Evolutionary conservation across 1,140 invertebrate genomes (phyloP), one percentile per base, ranked within the genome.

Genomic region (Lepidurus couesii): DNA sequence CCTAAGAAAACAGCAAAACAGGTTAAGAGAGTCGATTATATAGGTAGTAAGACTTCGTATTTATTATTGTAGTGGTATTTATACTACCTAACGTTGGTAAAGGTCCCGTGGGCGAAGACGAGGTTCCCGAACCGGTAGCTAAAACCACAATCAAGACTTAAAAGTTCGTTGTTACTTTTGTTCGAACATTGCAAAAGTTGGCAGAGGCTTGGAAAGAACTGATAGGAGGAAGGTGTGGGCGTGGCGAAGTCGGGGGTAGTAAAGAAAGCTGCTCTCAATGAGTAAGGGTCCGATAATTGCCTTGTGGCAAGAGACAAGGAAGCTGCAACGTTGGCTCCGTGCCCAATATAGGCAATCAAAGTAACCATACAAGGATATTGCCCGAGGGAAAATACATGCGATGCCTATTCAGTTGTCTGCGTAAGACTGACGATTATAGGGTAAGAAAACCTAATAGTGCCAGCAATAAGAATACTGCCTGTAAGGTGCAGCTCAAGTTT

Each of bases 181-280:
- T 65, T 65, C 21, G 53, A 65, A 65, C 53, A 65, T 65, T 9
- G 53, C 53, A 4, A 16, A 65, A 65, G 53, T 65, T 65, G 53
- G 53, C 53, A 16, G 16, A 65, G 53, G 53, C 1, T 65, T 11
- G 1, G 53, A 47, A 21, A 13, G 53, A 65, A 65, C 53, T 34
- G 34, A 34, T 34, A 34, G 34, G 34, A 65, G 16, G 21, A 65
- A 65, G 53, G 53, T 9, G 53, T 65, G 21, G 53, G 53, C 53
- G 53, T 21, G 53, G 53, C 21, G 53, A 21, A n/a, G 53, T 65
- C 53, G 53, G 21, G 53, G 53, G n/a, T 65, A 65, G 53, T 65
- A 65, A 65, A 65, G 53, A 65, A 65, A 65, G 53, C 53, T 65
- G 53, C 53, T 65, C 53, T 65, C 53, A 65, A 65, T 65, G 53